Evolutionary conservation across 2,113 vertebrate genomes (phyloP).

Genomic region (Coregonus clupeaformis): DNA sequence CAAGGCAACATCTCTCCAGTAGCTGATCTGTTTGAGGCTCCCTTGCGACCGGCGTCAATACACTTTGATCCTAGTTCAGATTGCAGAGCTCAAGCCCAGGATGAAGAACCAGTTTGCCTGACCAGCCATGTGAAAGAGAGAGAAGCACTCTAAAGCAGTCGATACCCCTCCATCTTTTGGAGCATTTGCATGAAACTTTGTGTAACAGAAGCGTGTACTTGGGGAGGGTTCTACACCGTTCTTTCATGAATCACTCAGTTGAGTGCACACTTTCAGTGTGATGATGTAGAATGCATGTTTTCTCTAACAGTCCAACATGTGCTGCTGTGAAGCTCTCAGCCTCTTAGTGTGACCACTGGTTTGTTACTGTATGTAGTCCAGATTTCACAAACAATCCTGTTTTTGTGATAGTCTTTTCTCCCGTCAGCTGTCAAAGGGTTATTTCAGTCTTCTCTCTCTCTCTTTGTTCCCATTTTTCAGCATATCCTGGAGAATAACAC

Average conservation of each 20-base stretch:
- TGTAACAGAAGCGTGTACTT: background rate
- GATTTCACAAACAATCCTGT: background rate
- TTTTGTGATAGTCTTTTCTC: background rate
- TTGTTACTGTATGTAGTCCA: background rate
- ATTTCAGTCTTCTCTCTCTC: too few species aligned
- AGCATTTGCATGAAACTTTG: too few species aligned
- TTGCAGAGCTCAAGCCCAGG: background rate
- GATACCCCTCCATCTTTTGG: too few species aligned
- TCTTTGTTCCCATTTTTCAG: too few species aligned
- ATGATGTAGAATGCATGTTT: background rate
- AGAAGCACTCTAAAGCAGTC: background rate
- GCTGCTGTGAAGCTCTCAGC: background rate
- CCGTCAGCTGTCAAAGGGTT: too few species aligned
- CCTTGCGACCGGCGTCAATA: background rate
- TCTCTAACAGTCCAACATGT: background rate
- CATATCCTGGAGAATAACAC: too few species aligned
- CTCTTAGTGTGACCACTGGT: background rate
- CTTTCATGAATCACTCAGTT: background rate
- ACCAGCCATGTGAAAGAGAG: background rate
- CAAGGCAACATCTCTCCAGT: background rate
- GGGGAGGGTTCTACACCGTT: background rate
- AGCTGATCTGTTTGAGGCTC: background rate
- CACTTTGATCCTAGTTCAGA: background rate
- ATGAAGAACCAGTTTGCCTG: background rate
- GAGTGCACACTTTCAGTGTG: background rate